Evolutionary conservation across 2,113 vertebrate species (phyloP).

Genomic region (Semnopithecus entellus): DNA sequence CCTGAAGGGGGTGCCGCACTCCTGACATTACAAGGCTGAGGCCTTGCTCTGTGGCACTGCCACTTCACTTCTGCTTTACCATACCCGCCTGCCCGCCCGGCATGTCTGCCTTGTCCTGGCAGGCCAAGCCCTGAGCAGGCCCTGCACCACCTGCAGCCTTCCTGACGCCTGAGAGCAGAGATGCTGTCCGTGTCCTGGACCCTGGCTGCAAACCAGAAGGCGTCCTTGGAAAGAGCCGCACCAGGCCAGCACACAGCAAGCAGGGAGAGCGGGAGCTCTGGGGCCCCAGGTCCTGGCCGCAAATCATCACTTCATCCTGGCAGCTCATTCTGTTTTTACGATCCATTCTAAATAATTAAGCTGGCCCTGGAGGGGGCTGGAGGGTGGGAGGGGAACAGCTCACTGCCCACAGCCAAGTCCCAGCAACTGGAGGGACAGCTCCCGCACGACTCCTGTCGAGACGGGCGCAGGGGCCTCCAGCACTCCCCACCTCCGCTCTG

Average conservation of each 20-base stretch:
- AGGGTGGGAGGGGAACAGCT: background rate
- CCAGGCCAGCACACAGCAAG: background rate
- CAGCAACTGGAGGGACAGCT: rapidly evolving
- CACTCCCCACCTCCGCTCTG: background rate
- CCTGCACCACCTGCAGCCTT: too few species aligned
- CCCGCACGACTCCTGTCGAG: background rate
- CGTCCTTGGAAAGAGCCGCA: background rate
- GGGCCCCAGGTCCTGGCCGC: background rate
- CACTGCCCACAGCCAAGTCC: rapidly evolving
- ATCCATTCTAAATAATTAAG: background rate
- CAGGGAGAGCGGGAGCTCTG: background rate
- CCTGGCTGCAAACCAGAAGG: background rate
- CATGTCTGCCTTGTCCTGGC: background rate
- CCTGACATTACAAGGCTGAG: background rate
- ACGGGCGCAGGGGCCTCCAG: rapidly evolving
- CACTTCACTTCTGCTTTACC: background rate
- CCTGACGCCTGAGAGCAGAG: rapidly evolving
- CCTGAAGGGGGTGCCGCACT: rapidly evolving
- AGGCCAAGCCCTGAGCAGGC: background rate
- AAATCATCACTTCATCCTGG: background rate
- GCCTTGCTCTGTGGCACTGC: background rate
- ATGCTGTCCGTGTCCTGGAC: background rate
- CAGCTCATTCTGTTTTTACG: background rate
- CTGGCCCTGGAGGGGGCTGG: background rate
- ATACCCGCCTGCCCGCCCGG: background rate